Base-by-base conservation (phyloP, 1,140 invertebrate species). In the Amphibalanus amphitrite region DNA sequence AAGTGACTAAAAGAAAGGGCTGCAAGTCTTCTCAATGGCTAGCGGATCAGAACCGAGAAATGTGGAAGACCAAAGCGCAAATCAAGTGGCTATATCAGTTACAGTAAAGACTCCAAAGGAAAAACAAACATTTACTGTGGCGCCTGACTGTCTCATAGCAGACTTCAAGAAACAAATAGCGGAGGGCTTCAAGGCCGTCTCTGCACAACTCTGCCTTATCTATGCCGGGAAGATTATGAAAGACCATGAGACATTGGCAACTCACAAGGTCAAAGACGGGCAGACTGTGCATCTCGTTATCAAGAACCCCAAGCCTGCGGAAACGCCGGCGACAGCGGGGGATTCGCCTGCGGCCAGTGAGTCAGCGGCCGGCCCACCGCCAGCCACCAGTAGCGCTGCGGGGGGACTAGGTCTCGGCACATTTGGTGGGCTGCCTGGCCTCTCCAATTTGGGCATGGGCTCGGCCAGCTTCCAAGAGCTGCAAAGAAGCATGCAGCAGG, bases 141-240 rank as follows among this genome's bases (percentile, higher is more conserved):
- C 13, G n/a, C 33, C 70, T 28, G 67, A 28, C 23, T 28, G 65
- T 20, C 0, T 28, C 74, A 74, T 78, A 73, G 86, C 89, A 77
- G 81, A 98, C 95, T 89, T 98, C 75, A 95, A 96, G 83, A 88
- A 90, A 78, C 82, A 88, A 73, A 87, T 98, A 30, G 86, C 91
- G 23, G 87, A 92, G 76, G 91, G 93, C 79, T 96, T 98, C 80
- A 89, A 87, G 79, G 87, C 92, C 15, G 88, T 93, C 74, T 82
- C 89, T 10, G 95, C 97, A 76, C 91, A 95, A 78, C 81, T 98
- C 74, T 97, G 95, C 80, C 83, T 99, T 23, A 99, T 99, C 77
- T 99, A 98, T 85, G 95, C 95, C 80, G 97, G 97, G 38, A 98
- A 99, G 86, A 99, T 99, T 72, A 88, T 99, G 85, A 99, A 99